These are phyloP conservation scores for Aspiorhynchus laticeps DNA, from an alignment of 2,113 vertebrate genomes.

Conservation along the genomic window DNA sequence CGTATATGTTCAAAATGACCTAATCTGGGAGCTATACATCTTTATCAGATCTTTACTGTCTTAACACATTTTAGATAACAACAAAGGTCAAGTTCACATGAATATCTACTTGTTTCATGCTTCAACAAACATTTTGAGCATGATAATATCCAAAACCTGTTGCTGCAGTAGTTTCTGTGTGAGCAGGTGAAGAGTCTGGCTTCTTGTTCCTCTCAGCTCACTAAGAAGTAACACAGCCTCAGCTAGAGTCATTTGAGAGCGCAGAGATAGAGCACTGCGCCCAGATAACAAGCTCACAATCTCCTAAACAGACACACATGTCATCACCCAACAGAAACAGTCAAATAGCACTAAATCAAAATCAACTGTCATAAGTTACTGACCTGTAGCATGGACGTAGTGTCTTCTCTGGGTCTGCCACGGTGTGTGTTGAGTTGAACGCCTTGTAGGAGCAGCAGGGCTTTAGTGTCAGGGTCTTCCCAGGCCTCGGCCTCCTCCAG, in stretches of 20 bases:
- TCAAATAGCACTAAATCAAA: slow-evolving; percentile 39
- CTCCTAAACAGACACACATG: slow-evolving; percentile 64
- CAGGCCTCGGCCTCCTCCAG: slow-evolving; percentile 80
- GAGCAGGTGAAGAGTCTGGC: slow-evolving; percentile 60
- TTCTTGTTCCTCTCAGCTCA: slow-evolving; percentile 61
- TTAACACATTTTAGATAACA: neutral
- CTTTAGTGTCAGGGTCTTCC: slow-evolving; percentile 80
- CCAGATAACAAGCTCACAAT: slow-evolving; percentile 70
- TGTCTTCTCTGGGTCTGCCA: slow-evolving; percentile 72
- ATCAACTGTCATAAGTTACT: neutral
- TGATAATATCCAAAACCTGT: slow-evolving; percentile 62
- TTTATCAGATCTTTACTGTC: neutral
- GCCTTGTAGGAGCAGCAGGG: slow-evolving; percentile 83
- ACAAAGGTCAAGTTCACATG: neutral
- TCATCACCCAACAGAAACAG: slow-evolving; percentile 23
- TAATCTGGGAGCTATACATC: neutral
- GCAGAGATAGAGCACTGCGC: slow-evolving; percentile 57
- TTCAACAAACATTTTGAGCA: neutral
- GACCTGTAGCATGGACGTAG: slow-evolving; percentile 79
- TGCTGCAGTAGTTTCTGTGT: slow-evolving; percentile 70
- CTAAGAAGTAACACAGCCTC: slow-evolving; percentile 68
- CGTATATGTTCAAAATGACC: neutral
- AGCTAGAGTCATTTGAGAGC: slow-evolving; percentile 66
- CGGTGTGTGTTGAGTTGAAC: slow-evolving; percentile 79
- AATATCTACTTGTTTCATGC: neutral